These are phyloP conservation scores for Tokudaia tokunoshimensis DNA, from an alignment of 2,797 vertebrate species.

Conservation along the genomic window DNA sequence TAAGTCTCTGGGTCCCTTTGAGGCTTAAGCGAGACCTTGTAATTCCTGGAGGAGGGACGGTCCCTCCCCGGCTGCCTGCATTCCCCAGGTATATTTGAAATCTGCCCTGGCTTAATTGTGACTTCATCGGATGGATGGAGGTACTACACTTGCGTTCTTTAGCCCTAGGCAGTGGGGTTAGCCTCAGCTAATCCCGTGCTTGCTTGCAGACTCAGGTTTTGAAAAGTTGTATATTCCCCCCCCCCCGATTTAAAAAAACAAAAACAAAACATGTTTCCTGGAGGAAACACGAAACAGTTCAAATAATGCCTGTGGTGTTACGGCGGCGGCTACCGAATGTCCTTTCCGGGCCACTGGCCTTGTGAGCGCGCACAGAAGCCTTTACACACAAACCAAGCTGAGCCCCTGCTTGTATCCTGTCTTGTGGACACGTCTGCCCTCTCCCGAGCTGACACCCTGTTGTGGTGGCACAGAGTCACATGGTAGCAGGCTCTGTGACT, in stretches of 20 bases:
- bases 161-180: not conserved
- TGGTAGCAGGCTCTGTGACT: not conserved
- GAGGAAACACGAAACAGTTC: slow-evolving; percentile 43
- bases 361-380: not conserved
- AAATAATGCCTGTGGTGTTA: not conserved
- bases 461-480: not conserved
- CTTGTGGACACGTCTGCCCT: not conserved
- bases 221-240: not conserved
- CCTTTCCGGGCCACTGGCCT: not conserved
- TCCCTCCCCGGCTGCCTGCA: not conserved
- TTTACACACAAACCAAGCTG: not conserved
- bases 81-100: slow-evolving; percentile 11
- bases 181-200: not conserved
- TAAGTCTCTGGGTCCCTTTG: not conserved
- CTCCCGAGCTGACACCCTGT: not conserved
- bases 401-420: not conserved
- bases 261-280: not conserved
- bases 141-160: not conserved
- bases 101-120: slow-evolving; percentile 24
- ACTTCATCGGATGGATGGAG: slow-evolving; percentile 42
- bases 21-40: not conserved
- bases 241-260: slow-evolving; percentile 13
- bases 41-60: not conserved
- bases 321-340: not conserved
- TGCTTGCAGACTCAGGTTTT: not conserved